Evolutionary conservation across 2,888 invertebrate species (phyloP).

Genomic region (Operophtera brumata): DNA sequence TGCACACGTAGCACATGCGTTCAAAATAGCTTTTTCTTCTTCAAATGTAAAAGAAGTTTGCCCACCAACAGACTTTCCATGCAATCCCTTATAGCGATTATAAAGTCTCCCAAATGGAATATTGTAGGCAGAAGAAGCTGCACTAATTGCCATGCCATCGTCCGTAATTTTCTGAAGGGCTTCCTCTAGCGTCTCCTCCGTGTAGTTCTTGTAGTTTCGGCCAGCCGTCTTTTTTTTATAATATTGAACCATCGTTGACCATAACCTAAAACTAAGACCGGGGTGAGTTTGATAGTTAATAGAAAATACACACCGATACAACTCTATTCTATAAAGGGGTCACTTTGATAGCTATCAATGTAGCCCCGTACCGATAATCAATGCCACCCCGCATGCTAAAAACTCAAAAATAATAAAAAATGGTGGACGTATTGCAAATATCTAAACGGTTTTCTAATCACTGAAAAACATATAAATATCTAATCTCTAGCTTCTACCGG

Average conservation of each 20-base stretch:
- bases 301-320: not conserved
- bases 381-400: not conserved
- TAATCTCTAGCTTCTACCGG: no score
- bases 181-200: slow-evolving; percentile 19
- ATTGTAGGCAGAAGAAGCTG: slow-evolving; percentile 12
- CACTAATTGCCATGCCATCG: slow-evolving; percentile 16
- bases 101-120: slow-evolving; percentile 11
- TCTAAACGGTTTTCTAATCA: no score
- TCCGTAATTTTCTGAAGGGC: slow-evolving; percentile 24
- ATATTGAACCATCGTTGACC: not conserved
- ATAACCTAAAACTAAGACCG: slow-evolving; percentile 1
- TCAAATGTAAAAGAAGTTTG: slow-evolving; percentile 14
- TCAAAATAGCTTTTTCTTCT: slow-evolving; percentile 10
- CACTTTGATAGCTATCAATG: slow-evolving; percentile 22
- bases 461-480: no score
- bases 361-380: slow-evolving; percentile 8
- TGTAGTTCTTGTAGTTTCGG: slow-evolving; percentile 26
- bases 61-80: slow-evolving; percentile 15
- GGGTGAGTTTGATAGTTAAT: not conserved
- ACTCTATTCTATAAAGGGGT: slow-evolving; percentile 9
- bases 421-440: no score
- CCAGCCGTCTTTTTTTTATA: slow-evolving; percentile 20
- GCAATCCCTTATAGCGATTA: slow-evolving; percentile 19
- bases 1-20: slow-evolving; percentile 10
- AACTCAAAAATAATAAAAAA: no score